Conservation (phyloP, 2,888 invertebrate genomes). For the Monoplex corrugatus region DNA sequence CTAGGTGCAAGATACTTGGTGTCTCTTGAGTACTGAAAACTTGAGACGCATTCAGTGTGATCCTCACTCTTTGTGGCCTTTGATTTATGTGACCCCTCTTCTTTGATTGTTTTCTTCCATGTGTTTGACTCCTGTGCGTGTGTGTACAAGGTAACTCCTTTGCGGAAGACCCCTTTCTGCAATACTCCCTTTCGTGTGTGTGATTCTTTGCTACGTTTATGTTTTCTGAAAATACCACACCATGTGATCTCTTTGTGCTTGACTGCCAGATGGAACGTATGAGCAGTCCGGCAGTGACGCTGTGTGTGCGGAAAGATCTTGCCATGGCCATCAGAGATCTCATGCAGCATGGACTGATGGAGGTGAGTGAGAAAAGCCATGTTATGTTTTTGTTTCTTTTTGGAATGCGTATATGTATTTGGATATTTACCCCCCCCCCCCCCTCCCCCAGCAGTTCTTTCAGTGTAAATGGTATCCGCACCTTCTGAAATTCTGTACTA, state of each 20-base stretch:
- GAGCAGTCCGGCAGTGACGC: conserved; percentile 88
- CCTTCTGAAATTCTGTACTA: too few relatives aligned
- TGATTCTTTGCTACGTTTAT: background rate
- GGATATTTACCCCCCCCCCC: too few relatives aligned
- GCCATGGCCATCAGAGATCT: conserved; percentile 93
- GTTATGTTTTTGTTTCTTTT: too few relatives aligned
- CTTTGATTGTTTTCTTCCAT: background rate
- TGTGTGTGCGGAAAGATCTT: conserved; percentile 94
- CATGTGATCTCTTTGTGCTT: background rate
- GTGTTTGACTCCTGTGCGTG: conserved; percentile 25
- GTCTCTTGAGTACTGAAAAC: too few relatives aligned
- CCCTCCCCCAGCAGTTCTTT: too few relatives aligned
- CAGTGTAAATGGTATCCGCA: too few relatives aligned
- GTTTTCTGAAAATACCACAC: conserved; percentile 24
- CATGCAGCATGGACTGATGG: conserved; percentile 94
- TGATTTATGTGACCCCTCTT: too few relatives aligned
- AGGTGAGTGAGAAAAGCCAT: too few relatives aligned
- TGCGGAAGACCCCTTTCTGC: background rate
- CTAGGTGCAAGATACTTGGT: too few relatives aligned
- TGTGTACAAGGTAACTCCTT: conserved; percentile 29
- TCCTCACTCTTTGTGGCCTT: too few relatives aligned
- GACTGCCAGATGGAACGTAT: conserved; percentile 57
- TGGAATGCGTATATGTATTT: too few relatives aligned
- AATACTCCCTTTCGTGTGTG: background rate
- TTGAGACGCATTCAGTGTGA: too few relatives aligned